Evolutionary conservation across 2,113 vertebrate genomes (phyloP).

Genomic region (Mobula hypostoma): DNA sequence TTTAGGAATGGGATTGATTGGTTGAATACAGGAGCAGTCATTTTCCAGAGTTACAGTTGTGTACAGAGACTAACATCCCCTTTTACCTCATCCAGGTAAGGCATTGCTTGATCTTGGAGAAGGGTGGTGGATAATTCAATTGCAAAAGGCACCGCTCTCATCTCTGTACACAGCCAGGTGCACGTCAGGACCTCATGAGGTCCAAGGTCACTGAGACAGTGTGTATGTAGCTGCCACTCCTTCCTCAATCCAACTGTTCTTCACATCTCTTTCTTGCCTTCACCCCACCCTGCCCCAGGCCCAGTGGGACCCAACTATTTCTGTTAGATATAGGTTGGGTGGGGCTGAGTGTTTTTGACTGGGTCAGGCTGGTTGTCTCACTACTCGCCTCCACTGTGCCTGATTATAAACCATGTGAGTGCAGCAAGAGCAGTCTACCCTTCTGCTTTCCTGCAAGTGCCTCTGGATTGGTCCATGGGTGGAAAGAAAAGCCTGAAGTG

Average conservation of each 20-base stretch:
- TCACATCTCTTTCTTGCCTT: too few species aligned
- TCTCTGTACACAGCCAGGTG: background rate
- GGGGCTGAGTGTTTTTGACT: too few species aligned
- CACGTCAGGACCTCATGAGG: background rate
- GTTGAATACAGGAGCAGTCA: background rate
- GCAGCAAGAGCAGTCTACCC: too few species aligned
- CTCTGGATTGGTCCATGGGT: too few species aligned
- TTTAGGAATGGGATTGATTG: background rate
- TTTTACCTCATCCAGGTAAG: background rate
- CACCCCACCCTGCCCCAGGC: too few species aligned
- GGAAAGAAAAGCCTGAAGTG: too few species aligned
- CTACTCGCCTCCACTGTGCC: too few species aligned
- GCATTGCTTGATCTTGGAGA: background rate
- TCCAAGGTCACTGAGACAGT: background rate
- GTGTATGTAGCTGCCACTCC: background rate
- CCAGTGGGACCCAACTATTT: too few species aligned
- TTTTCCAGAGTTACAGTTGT: background rate
- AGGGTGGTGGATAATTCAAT: background rate
- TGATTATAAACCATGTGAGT: too few species aligned
- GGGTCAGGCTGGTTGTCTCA: too few species aligned
- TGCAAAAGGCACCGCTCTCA: background rate
- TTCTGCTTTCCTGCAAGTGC: too few species aligned
- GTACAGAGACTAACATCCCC: background rate
- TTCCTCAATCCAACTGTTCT: background rate
- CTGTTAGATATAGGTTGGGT: too few species aligned